These are phyloP conservation scores for Pygocentrus nattereri DNA, from an alignment of 2,797 vertebrate genomes.

Conservation along the genomic window DNA sequence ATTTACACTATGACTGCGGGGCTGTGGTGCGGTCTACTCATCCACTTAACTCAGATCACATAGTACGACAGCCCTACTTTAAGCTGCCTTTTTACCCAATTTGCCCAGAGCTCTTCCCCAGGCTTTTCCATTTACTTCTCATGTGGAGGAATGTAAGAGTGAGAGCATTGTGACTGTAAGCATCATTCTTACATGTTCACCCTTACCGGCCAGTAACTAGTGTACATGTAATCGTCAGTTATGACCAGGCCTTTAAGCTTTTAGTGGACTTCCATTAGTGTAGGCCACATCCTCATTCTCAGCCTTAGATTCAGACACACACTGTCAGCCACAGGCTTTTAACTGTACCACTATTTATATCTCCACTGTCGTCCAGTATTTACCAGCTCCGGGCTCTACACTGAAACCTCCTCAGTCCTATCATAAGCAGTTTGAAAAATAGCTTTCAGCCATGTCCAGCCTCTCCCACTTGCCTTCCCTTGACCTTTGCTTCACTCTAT, in stretches of 20 bases:
- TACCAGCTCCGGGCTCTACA: neutral
- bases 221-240: conserved; percentile 12
- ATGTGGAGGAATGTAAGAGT: neutral
- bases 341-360: conserved; percentile 19
- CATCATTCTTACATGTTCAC: neutral
- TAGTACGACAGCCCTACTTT: neutral
- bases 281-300: neutral
- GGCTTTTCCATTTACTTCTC: neutral
- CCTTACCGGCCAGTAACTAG: neutral
- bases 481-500: conserved; percentile 38
- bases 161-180: neutral
- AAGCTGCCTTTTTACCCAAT: neutral
- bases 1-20: neutral
- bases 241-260: conserved; percentile 22
- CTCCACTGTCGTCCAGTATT: conserved; percentile 32
- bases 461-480: neutral
- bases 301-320: conserved; percentile 9
- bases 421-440: conserved; percentile 10
- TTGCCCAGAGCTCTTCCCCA: neutral
- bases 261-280: conserved; percentile 16
- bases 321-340: conserved; percentile 10
- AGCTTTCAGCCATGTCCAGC: conserved; percentile 22
- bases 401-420: neutral
- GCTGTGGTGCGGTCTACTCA: neutral
- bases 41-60: neutral